Conservation (phyloP, 2,888 invertebrate species). For the Meliscaeva auricollis region DNA sequence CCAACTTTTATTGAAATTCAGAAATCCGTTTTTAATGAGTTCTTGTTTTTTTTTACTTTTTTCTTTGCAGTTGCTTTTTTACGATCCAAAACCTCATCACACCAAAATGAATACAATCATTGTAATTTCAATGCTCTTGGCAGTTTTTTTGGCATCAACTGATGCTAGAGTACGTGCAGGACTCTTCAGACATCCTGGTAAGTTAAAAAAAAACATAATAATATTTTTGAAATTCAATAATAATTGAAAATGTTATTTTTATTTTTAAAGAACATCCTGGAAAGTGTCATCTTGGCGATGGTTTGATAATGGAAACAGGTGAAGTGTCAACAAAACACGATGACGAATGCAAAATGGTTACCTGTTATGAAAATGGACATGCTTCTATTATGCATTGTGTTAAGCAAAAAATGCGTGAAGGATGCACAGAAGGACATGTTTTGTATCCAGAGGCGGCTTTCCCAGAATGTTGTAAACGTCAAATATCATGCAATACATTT, state of each 20-base stretch:
- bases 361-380: slow-evolving; percentile 67
- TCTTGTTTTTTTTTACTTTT: slow-evolving; percentile 16
- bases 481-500: slow-evolving; percentile 52
- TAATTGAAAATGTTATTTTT: not conserved
- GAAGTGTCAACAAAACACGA: slow-evolving; percentile 43
- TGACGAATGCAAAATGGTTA: slow-evolving; percentile 64
- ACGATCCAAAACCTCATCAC: not conserved
- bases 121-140: slow-evolving; percentile 41
- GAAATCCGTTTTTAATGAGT: too few species aligned
- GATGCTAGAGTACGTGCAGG: slow-evolving; percentile 52
- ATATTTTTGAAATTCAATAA: not conserved
- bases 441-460: slow-evolving; percentile 49
- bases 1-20: not conserved
- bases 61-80: slow-evolving; percentile 27
- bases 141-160: slow-evolving; percentile 20
- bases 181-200: slow-evolving; percentile 65
- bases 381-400: slow-evolving; percentile 61
- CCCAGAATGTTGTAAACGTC: slow-evolving; percentile 66
- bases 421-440: slow-evolving; percentile 61
- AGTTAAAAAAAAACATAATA: slow-evolving; percentile 5
- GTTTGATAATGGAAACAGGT: slow-evolving; percentile 52
- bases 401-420: slow-evolving; percentile 69
- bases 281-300: slow-evolving; percentile 58
- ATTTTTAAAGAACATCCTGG: slow-evolving; percentile 61
- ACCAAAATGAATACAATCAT: slow-evolving; percentile 54